Conservation (phyloP, 92 coral and sea anemone genomes). For the Siderastrea radians region DNA sequence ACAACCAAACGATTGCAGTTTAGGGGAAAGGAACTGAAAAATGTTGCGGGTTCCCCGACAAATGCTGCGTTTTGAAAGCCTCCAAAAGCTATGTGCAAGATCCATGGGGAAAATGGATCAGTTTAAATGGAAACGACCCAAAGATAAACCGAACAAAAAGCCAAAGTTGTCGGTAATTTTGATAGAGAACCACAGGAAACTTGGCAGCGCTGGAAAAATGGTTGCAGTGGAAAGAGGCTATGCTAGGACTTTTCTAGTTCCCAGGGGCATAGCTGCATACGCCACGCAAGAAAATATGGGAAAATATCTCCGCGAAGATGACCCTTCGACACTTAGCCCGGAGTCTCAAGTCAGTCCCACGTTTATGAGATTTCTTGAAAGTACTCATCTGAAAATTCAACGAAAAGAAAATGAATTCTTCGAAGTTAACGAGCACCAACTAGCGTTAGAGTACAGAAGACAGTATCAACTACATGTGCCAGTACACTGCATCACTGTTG, state of each 20-base stretch:
- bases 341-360: slow-evolving; percentile 76
- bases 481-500: slow-evolving; percentile 79
- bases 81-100: slow-evolving; percentile 65
- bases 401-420: slow-evolving; percentile 76
- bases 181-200: slow-evolving; percentile 78
- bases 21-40: neutral
- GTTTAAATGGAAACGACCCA: slow-evolving; percentile 85
- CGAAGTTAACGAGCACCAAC: slow-evolving; percentile 80
- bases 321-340: slow-evolving; percentile 59
- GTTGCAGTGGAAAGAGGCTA: slow-evolving; percentile 92
- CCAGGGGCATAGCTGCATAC: slow-evolving; percentile 90
- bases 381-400: slow-evolving; percentile 71
- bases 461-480: slow-evolving; percentile 92
- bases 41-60: slow-evolving; percentile 77
- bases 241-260: slow-evolving; percentile 88
- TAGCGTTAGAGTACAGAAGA: slow-evolving; percentile 83
- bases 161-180: slow-evolving; percentile 86
- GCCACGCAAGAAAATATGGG: slow-evolving; percentile 91
- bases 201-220: slow-evolving; percentile 91
- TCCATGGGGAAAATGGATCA: slow-evolving; percentile 94
- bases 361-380: slow-evolving; percentile 80
- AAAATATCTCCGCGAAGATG: slow-evolving; percentile 70
- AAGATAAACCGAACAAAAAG: slow-evolving; percentile 87
- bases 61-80: slow-evolving; percentile 54
- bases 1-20: neutral